Base-by-base conservation (phyloP, 2,113 vertebrate species). In the Poeciliopsis prolifica region DNA sequence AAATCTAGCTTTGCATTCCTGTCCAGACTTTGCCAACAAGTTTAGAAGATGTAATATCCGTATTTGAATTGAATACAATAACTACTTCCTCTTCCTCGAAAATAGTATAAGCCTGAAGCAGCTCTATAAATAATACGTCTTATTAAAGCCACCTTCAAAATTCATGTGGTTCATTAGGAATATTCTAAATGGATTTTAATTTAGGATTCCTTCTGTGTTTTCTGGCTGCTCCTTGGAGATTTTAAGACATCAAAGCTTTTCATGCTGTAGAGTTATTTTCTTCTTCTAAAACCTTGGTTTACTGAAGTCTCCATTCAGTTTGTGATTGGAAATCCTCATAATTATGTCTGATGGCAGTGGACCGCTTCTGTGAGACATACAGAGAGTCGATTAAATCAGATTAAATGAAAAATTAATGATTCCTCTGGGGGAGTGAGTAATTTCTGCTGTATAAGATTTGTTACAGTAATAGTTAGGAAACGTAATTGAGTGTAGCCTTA, bases 381-480 rank as follows among this genome's bases (percentile, higher is more conserved):
- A 33, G 61, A 79, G 82, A 75, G 76, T 76, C 58, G 72, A 83
- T 89, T 81, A 69, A 71, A 89, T 86, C 80, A 87, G 77, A 83
- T 80, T 71, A 87, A 68, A 87, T 88, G 71, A 87, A 91, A 88
- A 78, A 75, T 83, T 79, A 74, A 88, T 87, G 79, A 85, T 71
- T 79, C 78, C 74, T 79, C 44, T 1, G 33, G 73, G 72, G 83
- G 67, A 26, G 68, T 74, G 72, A 87, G 75, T 90, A 80, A 77
- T 11, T 68, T 35, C 71, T 68, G 65, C 77, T 84, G 71, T 24
- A 69, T 70, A 77, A 63, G 70, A 68, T 60, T 30, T 22, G 66
- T 81, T 78, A 29, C 29, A 44, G 68, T 48, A 22, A 61, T 62
- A 64, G 58, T 66, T 28, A 11, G 40, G 79, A 69, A 58, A 74